A percentile compares a stretch with the other conserved stretches of the same genome.
Evolutionary conservation across 92 coral and sea anemone species (phyloP).

Genomic region (Parazoanthus atlanticus): DNA sequence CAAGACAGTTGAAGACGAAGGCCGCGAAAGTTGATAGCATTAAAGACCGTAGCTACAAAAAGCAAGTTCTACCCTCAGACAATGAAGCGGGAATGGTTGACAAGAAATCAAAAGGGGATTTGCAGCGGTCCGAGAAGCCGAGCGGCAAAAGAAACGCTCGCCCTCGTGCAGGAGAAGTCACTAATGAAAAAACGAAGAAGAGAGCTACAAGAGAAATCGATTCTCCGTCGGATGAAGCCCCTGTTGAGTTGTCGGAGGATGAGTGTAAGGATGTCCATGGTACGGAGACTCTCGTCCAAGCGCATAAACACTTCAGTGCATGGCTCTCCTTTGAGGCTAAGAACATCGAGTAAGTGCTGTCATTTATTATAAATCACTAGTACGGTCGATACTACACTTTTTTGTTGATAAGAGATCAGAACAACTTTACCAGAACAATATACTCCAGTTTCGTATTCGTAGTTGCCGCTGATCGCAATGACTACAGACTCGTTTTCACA

Average conservation of each 20-base stretch:
- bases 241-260: slow-evolving; percentile 54
- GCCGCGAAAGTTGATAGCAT: background rate
- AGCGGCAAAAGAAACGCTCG: background rate
- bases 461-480: too few relatives aligned
- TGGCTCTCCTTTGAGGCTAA: slow-evolving; percentile 74
- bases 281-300: slow-evolving; percentile 47
- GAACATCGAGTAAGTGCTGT: slow-evolving; percentile 75
- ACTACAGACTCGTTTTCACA: too few relatives aligned
- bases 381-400: too few relatives aligned
- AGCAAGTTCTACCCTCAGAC: background rate
- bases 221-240: slow-evolving; percentile 36
- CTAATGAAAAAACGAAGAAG: background rate
- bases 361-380: too few relatives aligned
- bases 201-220: background rate
- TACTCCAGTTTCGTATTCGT: too few relatives aligned
- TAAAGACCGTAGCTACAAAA: background rate
- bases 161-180: background rate
- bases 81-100: background rate
- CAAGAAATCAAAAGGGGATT: background rate
- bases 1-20: background rate
- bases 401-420: too few relatives aligned
- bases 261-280: slow-evolving; percentile 64
- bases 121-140: slow-evolving; percentile 3
- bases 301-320: slow-evolving; percentile 72
- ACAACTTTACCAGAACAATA: too few relatives aligned